Base-by-base conservation (phyloP, 2,797 vertebrate species). In the Heteromormyrus szaboi region DNA sequence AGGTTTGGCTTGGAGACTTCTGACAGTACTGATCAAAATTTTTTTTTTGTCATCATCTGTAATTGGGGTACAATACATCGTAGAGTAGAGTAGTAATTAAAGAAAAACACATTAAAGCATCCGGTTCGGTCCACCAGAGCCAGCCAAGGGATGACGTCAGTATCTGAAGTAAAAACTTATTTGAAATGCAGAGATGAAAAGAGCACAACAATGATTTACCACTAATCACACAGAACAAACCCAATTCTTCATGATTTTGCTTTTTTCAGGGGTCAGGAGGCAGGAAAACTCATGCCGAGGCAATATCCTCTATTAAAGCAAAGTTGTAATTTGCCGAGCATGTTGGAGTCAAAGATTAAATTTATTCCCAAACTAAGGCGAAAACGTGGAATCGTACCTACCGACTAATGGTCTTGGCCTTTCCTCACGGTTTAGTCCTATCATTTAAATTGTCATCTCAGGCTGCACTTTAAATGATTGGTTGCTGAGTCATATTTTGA, bases 401-500 rank as follows among this genome's bases (percentile, higher is more conserved):
- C 33, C 41, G 29, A 41, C 37, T 48, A 83, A 76, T 65, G 62
- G 22, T 33, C 48, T 29, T 33, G 17, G 9, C 54, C 76, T 25
- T 48, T 62, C 19, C 53, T 81, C 44, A 25, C 6, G n/a, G 22
- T 14, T 65, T 62, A 62, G 41, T 85, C 37, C 12, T 41, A 84
- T 62, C 37, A 62, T 83, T 88, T 88, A 54, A 88, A 51, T 12
- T 89, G 25, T 89, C 83, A 85, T 56, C 46, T 19, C 5, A 68
- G 12, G 22, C 46, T 37, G 9, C 56, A 68, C 81, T 88, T 83
- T 85, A 68, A 51, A 44, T 51, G 29, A 68, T 68, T 85, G 56
- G 56, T 68, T 65, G 54, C 22, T 88, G 59, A 89, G 44, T 62
- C 53, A 59, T 88, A 84, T 68, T 89, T 65, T 50, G 14, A 81